A percentile compares a stretch with the other conserved stretches of the same genome.
Evolutionary conservation across 2,888 invertebrate genomes (phyloP).

Genomic region (Oscheius sp.): DNA sequence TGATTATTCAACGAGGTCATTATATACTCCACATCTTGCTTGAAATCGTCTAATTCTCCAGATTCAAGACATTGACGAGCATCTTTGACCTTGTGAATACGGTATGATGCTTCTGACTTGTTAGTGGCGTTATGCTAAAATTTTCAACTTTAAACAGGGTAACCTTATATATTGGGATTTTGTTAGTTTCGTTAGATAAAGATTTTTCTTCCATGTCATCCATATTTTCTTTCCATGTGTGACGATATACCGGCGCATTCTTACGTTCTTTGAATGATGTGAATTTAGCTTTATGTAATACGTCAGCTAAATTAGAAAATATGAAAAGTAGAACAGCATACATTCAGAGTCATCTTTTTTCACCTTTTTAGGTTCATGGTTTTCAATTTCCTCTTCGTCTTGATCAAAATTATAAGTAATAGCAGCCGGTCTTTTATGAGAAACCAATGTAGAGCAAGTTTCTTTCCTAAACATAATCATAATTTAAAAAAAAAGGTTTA

Average conservation of each 20-base stretch:
- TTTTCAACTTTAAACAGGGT: no score
- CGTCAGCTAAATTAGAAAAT: background rate
- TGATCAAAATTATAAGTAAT: conserved; percentile 20
- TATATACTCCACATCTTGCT: conserved; percentile 96
- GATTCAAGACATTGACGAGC: conserved; percentile 98
- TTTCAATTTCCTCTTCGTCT: background rate
- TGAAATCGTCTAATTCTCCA: conserved; percentile 97
- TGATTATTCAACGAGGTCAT: conserved; percentile 72
- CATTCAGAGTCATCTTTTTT: background rate
- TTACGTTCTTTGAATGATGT: conserved; percentile 40
- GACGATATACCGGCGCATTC: conserved; percentile 42
- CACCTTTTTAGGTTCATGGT: conserved; percentile 6
- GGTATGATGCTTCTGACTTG: no score
- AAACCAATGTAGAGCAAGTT: no score
- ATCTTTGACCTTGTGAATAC: conserved; percentile 86
- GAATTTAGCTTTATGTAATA: conserved; percentile 31
- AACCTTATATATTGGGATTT: no score
- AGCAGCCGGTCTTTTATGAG: background rate
- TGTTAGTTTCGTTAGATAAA: no score
- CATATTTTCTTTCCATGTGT: conserved; percentile 48
- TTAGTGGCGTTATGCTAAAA: no score
- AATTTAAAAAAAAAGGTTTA: no score
- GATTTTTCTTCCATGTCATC: conserved; percentile 44
- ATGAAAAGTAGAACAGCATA: background rate
- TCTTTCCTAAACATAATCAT: no score